Percentiles rank a stretch among this genome's conserved stretches.
Evolutionary conservation across 2,113 vertebrate species (phyloP).

Genomic region (Vanacampus margaritifer): DNA sequence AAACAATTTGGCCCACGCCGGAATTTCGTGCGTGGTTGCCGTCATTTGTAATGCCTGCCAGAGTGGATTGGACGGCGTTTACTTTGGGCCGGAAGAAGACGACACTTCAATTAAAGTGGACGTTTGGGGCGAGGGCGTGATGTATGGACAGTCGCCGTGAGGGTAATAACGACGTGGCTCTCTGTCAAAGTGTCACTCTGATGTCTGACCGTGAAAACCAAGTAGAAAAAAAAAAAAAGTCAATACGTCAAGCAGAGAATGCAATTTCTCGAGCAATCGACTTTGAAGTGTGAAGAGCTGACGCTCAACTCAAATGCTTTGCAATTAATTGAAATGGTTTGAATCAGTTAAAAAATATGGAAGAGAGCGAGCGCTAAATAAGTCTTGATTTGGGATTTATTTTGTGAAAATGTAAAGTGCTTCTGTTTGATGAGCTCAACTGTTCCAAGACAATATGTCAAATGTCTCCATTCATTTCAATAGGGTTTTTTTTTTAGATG

Average conservation of each 20-base stretch:
- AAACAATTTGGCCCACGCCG: background rate
- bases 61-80: background rate
- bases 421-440: too few relatives aligned
- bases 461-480: too few relatives aligned
- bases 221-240: background rate
- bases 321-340: background rate
- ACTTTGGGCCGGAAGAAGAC: background rate
- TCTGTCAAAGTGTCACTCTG: slow-evolving; percentile 1
- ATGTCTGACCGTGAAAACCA: background rate
- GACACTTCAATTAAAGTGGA: background rate
- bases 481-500: too few relatives aligned
- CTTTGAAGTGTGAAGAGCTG: background rate
- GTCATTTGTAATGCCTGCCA: slow-evolving; percentile 1
- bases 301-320: background rate
- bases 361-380: background rate
- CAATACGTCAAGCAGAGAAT: background rate
- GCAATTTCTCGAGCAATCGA: background rate
- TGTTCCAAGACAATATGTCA: too few relatives aligned
- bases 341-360: background rate
- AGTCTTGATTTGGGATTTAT: background rate
- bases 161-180: background rate
- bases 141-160: slow-evolving; percentile 1
- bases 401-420: too few relatives aligned
- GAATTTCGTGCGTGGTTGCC: background rate
- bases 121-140: background rate